These are phyloP conservation scores for Nesidiocoris tenuis DNA, from an alignment of 2,888 invertebrate genomes.

Conservation along the genomic window DNA sequence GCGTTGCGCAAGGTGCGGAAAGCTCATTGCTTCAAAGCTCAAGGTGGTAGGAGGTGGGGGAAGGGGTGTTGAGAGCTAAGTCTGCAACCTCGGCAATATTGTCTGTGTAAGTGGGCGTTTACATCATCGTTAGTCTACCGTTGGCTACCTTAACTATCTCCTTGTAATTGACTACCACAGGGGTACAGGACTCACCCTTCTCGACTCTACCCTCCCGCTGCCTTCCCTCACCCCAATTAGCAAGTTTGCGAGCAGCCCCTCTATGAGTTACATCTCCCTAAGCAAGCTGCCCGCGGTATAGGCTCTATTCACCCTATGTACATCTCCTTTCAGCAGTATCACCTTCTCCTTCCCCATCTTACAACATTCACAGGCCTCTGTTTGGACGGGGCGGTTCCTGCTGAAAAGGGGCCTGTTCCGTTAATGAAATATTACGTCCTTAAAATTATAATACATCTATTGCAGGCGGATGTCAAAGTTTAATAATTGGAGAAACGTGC, in stretches of 20 bases:
- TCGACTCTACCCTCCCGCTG: background rate
- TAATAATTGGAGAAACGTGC: too few relatives aligned
- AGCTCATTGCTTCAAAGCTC: too few relatives aligned
- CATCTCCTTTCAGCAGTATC: too few relatives aligned
- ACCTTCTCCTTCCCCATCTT: too few relatives aligned
- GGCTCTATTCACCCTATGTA: too few relatives aligned
- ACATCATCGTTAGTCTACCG: constrained; percentile 44
- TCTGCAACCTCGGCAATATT: constrained; percentile 44
- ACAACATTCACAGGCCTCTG: too few relatives aligned
- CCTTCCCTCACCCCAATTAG: constrained; percentile 31
- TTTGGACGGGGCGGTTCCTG: too few relatives aligned
- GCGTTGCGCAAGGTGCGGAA: too few relatives aligned
- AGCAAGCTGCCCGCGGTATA: background rate
- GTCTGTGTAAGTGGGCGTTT: constrained; percentile 45
- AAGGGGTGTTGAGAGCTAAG: background rate
- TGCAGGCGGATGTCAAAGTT: too few relatives aligned
- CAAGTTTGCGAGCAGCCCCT: constrained; percentile 27
- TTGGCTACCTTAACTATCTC: constrained; percentile 36
- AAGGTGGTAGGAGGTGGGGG: background rate
- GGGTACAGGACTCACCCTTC: background rate
- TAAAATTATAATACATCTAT: too few relatives aligned
- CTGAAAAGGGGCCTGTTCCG: too few relatives aligned
- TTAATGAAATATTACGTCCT: too few relatives aligned
- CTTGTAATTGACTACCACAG: constrained; percentile 39
- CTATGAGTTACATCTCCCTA: background rate